Conservation (phyloP, 2,113 vertebrate species). For the Phrynosoma blainvillii region DNA sequence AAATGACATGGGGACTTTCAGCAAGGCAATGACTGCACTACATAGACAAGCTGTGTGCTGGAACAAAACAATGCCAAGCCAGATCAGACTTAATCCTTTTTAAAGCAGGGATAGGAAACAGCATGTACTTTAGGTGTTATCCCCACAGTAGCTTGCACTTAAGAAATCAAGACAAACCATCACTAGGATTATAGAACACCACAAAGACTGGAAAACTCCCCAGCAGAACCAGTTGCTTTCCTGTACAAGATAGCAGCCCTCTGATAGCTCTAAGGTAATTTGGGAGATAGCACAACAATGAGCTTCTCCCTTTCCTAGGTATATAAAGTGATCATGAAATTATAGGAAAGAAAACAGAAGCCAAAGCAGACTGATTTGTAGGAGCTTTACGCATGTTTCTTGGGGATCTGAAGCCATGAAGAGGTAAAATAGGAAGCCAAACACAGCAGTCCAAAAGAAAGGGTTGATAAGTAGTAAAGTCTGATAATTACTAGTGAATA, state of each 20-base stretch:
- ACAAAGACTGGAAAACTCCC: background rate
- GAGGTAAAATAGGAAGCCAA: background rate
- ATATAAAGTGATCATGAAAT: background rate
- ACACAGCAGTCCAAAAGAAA: background rate
- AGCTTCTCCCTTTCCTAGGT: too few species aligned
- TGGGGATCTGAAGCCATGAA: background rate
- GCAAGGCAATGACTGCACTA: conserved; percentile 90
- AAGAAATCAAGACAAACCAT: background rate
- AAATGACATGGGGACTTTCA: conserved; percentile 96
- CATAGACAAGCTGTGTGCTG: conserved; percentile 96
- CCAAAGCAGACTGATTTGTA: background rate
- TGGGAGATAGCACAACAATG: background rate
- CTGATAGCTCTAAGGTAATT: background rate
- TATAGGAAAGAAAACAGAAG: background rate
- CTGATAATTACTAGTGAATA: too few species aligned
- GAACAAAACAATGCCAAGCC: conserved; percentile 49
- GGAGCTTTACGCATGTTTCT: background rate
- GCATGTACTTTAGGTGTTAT: background rate
- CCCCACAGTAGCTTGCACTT: conserved; percentile 11
- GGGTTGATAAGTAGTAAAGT: background rate
- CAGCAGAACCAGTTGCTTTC: background rate
- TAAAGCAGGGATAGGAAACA: background rate
- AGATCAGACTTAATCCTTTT: conserved; percentile 34
- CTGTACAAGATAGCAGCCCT: background rate
- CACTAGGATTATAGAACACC: background rate